A percentile compares a stretch with the other conserved stretches of the same genome.
Conservation (phyloP, 1,140 invertebrate species). For the Lucilia cuprina region DNA sequence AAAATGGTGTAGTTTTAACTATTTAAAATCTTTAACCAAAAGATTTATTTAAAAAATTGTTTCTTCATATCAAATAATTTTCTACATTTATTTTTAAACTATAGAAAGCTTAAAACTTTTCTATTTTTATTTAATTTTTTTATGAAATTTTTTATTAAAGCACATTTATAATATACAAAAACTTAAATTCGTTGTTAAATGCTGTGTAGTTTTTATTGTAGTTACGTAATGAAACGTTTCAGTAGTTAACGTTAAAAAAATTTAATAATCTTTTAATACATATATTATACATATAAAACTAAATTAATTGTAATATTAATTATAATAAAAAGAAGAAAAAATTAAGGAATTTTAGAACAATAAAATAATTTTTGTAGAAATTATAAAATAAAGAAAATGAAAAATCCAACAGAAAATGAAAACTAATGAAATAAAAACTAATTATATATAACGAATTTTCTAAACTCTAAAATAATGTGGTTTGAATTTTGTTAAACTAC, state of each 20-base stretch:
- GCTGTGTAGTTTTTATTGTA: slow-evolving; percentile 35
- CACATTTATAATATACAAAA: not conserved
- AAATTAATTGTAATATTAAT: slow-evolving; percentile 6
- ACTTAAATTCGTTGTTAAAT: slow-evolving; percentile 31
- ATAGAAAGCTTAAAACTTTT: not conserved
- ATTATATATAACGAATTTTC: slow-evolving; percentile 43
- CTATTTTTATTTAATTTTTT: not conserved
- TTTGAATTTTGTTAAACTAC: not conserved
- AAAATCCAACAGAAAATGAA: not conserved
- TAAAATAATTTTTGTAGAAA: slow-evolving; percentile 31
- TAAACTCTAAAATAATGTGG: slow-evolving; percentile 16
- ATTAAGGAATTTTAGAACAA: slow-evolving; percentile 30
- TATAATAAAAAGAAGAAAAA: slow-evolving; percentile 4
- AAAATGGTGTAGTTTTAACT: not conserved
- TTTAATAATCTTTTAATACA: slow-evolving; percentile 16
- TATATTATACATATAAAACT: not conserved
- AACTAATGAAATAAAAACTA: slow-evolving; percentile 37
- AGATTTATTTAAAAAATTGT: not conserved
- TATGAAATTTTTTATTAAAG: not conserved
- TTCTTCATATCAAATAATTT: not conserved
- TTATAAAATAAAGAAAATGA: not conserved
- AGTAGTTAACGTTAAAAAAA: slow-evolving; percentile 31
- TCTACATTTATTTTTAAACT: not conserved
- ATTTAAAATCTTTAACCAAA: not conserved
- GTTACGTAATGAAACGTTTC: slow-evolving; percentile 19